These are phyloP conservation scores for Lydus trimaculatus DNA, from an alignment of 2,888 invertebrate genomes.

Conservation along the genomic window DNA sequence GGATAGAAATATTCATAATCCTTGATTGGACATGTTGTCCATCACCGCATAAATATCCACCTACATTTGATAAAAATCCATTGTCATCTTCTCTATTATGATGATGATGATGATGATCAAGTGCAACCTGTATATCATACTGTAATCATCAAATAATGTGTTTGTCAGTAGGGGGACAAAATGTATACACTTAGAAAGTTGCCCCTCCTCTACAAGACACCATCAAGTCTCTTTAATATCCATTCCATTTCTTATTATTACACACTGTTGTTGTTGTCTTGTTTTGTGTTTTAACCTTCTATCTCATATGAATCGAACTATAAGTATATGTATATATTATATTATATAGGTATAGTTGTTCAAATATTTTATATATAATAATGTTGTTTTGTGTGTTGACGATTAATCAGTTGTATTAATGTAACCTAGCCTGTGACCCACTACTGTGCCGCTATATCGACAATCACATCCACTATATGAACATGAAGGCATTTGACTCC, in stretches of 20 bases:
- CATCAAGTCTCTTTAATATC: conserved; percentile 31
- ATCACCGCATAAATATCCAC: background rate
- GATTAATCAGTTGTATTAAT: conserved; percentile 37
- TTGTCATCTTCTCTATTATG: background rate
- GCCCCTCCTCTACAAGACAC: conserved; percentile 41
- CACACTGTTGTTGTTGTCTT: conserved; percentile 31
- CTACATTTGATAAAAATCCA: background rate
- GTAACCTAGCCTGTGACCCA: conserved; percentile 53
- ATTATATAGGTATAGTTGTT: conserved; percentile 33
- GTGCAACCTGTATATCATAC: conserved; percentile 30
- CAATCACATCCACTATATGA: conserved; percentile 33
- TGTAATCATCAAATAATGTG: conserved; percentile 15
- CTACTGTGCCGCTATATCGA: conserved; percentile 43
- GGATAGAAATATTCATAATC: background rate
- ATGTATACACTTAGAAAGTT: conserved; percentile 50
- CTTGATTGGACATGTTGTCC: background rate
- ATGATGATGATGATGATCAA: conserved; percentile 17
- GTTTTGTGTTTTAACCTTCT: conserved; percentile 49
- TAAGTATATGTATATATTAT: conserved; percentile 9
- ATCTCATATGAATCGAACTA: conserved; percentile 44
- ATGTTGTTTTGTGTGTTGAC: conserved; percentile 19
- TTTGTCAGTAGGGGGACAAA: conserved; percentile 33
- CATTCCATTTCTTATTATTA: conserved; percentile 43
- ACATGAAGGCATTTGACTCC: conserved; percentile 43
- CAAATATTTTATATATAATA: conserved; percentile 31